Evolutionary conservation across 2,113 vertebrate species (phyloP).

Genomic region (Ariopsis seemanni): DNA sequence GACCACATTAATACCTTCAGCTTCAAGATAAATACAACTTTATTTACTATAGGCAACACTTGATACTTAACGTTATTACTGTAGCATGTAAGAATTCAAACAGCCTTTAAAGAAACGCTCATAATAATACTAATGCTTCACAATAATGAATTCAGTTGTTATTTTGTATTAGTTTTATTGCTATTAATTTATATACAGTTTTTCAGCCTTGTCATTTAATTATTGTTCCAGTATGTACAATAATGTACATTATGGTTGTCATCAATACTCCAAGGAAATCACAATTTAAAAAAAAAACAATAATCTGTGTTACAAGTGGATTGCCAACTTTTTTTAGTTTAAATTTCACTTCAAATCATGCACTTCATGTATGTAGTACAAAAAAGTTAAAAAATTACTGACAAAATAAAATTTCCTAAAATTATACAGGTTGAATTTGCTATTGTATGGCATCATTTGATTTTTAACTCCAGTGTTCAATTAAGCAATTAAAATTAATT

Average conservation of each 20-base stretch:
- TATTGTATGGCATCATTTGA: background rate
- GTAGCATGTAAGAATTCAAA: background rate
- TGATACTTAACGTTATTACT: background rate
- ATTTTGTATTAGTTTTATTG: background rate
- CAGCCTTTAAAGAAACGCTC: background rate
- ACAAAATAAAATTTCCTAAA: background rate
- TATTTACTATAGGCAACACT: background rate
- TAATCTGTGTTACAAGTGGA: background rate
- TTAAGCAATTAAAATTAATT: constrained; percentile 6
- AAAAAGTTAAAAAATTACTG: constrained; percentile 4
- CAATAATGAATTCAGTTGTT: background rate
- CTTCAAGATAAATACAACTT: constrained; percentile 7
- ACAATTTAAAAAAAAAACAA: background rate
- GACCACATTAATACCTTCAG: background rate
- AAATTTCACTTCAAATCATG: constrained; percentile 34
- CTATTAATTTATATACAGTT: background rate
- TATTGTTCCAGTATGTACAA: background rate
- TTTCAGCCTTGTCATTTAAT: background rate
- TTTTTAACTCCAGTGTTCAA: background rate
- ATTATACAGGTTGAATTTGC: background rate
- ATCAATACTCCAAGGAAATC: background rate
- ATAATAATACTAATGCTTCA: background rate
- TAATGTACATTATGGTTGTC: background rate
- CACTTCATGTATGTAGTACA: background rate
- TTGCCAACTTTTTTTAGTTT: background rate